Base-by-base conservation (phyloP, 2,888 invertebrate species). In the Lacanobia oleracea region DNA sequence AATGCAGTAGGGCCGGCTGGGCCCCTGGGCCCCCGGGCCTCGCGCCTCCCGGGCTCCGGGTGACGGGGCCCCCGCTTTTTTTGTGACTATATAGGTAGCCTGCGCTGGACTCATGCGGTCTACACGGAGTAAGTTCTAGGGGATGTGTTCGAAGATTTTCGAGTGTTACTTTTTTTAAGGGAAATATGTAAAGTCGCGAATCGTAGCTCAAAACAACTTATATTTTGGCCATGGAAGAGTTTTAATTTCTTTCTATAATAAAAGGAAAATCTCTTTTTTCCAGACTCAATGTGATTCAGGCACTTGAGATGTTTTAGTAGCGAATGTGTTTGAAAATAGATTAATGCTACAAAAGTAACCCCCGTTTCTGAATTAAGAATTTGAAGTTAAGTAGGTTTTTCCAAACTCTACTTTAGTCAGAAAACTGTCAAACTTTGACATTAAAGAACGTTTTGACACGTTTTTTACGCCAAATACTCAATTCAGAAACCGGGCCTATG, bases 71-170 rank as follows among this genome's bases (percentile, higher is more conserved):
- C 82, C 78, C 81, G 74, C 79, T 77, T 86, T 91, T 86, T 92
- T 93, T 93, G 92, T 91, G 89, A 86, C 90, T 92, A 88, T 91
- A 89, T 92, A 93, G 91, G 92, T 91, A 91, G 91, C 91, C 91
- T 92, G 91, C 86, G 84, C 91, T 89, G 93, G 91, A 93, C 92
- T 89, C 82, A 77, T 82, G 80, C 12, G 87, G 51, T 71, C 62
- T 59, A 88, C 72, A 84, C n/a, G 89, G 51, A 77, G 50, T 45
- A 59, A 77, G 76, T 65, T 81, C 88, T 85, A 82, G 40, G 72
- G 21, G 88, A 88, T 79, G 0, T 3, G 50, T 92, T 87, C 54
- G 48, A 45, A 83, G 91, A 92, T 91, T 63, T 72, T 53, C 12
- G 0, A n/a, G 14, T 27, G 2, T 1, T n/a, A 10, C n/a, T 45